Evolutionary conservation across 2,888 invertebrate genomes (phyloP), one percentile per base, ranked within the genome.

Genomic region (Elmis aenea): DNA sequence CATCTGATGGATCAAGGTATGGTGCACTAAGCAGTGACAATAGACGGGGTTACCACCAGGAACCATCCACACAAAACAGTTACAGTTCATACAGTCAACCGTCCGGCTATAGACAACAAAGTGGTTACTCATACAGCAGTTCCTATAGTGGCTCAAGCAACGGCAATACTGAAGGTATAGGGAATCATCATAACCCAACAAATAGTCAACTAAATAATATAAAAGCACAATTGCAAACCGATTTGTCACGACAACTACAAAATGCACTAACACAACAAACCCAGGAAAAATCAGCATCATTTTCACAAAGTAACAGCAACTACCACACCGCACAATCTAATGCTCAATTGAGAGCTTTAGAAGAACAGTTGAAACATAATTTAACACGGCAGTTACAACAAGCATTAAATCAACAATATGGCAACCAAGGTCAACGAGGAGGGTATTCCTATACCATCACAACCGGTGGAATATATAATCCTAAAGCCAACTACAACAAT

Each of bases 341-440:
- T 9, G 31, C 49, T 4, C 51, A 59, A 33, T 40, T 58, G 12
- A 45, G 49, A 31, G 38, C 47, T 10, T 45, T 66, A 12, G 64
- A 67, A 46, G 49, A 53, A 23, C 60, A 66, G 42, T 42, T 67
- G 12, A 54, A 51, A 24, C 48, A 54, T n/a, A 67, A 66, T 39
- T 34, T 67, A 12, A 60, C 64, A 0, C 48, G 55, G 20, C 52
- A 59, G 38, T 33, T 66, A 8, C 57, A 65, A 35, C 52, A 60
- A 6, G 58, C 59, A 24, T 40, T 66, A n/a, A 35, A 50, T 59
- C 13, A 41, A 26, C 13, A 45, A 13, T 46, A 45, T 15, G 49
- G 46, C 9, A 32, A 9, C 6, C 45, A 45, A 26, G 27, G 26
- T 5, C 24, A 53, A 21, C 48, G 56, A 10, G 61, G 59, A 3